These are phyloP conservation scores for Tympanoctomys barrerae DNA, from an alignment of 2,797 vertebrate genomes.

Conservation along the genomic window DNA sequence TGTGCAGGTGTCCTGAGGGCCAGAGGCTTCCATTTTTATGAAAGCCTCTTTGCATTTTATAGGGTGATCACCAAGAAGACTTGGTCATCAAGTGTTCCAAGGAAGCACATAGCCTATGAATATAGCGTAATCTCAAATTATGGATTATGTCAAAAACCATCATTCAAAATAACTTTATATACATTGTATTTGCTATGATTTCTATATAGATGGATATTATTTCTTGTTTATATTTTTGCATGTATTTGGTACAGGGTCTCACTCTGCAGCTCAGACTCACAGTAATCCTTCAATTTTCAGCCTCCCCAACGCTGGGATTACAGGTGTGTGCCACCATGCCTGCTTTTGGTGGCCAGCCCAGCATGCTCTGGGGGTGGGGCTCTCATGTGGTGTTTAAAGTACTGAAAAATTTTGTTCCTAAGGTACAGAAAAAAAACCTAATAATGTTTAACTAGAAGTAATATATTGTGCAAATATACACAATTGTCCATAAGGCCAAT, in stretches of 20 bases:
- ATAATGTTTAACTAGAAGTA: neutral
- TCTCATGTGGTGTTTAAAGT: slow-evolving; percentile 31
- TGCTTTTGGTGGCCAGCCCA: too few relatives aligned
- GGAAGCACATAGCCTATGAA: neutral
- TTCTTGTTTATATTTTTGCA: neutral
- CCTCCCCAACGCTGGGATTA: too few relatives aligned
- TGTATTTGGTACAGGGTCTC: too few relatives aligned
- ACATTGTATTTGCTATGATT: slow-evolving; percentile 2
- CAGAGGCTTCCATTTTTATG: neutral
- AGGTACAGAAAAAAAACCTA: neutral
- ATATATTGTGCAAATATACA: neutral
- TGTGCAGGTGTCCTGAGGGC: neutral
- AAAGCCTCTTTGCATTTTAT: neutral
- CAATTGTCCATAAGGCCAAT: neutral
- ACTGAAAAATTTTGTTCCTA: slow-evolving; percentile 7
- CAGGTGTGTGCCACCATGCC: too few relatives aligned
- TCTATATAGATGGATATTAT: slow-evolving; percentile 9
- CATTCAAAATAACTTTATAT: neutral
- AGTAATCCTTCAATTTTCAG: too few relatives aligned
- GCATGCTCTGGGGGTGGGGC: too few relatives aligned
- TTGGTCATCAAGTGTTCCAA: neutral
- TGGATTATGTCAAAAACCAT: slow-evolving; percentile 30
- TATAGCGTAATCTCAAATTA: slow-evolving; percentile 34
- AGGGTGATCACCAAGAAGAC: neutral
- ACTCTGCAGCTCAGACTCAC: too few relatives aligned